Conservation (phyloP, 92 coral and sea anemone species). For the Montipora capitata region DNA sequence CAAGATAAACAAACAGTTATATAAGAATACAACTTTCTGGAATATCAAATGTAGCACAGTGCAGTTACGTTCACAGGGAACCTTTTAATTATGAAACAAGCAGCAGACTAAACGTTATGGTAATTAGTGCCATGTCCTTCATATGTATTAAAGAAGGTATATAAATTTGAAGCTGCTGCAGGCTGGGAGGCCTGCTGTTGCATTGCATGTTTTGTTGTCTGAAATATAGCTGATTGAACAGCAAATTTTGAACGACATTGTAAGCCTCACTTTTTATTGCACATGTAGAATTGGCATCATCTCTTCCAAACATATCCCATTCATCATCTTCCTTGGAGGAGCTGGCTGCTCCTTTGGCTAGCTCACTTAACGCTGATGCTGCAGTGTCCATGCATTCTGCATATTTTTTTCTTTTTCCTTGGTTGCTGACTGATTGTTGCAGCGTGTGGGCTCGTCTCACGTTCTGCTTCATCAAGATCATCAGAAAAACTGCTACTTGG, state of each 20-base stretch:
- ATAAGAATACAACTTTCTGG: too few relatives aligned
- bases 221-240: conserved; percentile 52
- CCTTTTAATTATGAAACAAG: too few relatives aligned
- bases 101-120: too few relatives aligned
- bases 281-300: too few relatives aligned
- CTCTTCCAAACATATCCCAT: too few relatives aligned
- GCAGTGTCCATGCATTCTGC: conserved; percentile 15
- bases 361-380: conserved; percentile 23
- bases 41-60: too few relatives aligned
- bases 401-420: neutral
- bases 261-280: too few relatives aligned
- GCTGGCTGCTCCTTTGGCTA: conserved; percentile 22
- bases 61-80: too few relatives aligned
- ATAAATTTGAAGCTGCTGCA: neutral
- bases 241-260: conserved; percentile 13
- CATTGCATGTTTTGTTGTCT: conserved; percentile 23
- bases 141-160: too few relatives aligned
- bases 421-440: neutral
- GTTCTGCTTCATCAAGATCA: neutral
- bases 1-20: neutral
- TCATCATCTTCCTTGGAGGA: too few relatives aligned
- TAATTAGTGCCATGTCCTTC: too few relatives aligned
- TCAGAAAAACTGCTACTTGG: neutral
- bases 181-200: conserved; percentile 7
- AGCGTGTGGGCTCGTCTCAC: neutral